Evolutionary conservation across 2,888 invertebrate genomes (phyloP).

Genomic region (Epinotia brunnichana): DNA sequence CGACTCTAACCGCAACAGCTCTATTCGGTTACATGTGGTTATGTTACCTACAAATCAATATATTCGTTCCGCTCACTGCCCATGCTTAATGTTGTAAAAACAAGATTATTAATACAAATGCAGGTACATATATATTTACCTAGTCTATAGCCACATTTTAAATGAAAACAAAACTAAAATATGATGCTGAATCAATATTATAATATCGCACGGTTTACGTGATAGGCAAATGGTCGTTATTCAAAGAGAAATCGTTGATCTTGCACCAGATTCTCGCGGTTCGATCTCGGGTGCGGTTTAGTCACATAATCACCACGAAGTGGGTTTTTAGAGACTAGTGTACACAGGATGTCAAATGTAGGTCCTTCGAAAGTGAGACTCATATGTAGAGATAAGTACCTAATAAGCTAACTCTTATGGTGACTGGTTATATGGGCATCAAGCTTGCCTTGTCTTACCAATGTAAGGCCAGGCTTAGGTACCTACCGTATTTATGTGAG

Average conservation of each 20-base stretch:
- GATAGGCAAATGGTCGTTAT: conserved; percentile 37
- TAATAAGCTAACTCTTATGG: background rate
- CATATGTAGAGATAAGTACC: background rate
- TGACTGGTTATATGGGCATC: too few species aligned
- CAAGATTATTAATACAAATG: conserved; percentile 6
- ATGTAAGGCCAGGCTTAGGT: too few species aligned
- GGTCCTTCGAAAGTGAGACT: conserved; percentile 9
- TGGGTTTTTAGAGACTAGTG: background rate
- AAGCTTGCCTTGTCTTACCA: too few species aligned
- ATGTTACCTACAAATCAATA: conserved; percentile 28
- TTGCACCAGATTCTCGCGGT: conserved; percentile 25
- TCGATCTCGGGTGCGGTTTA: conserved; percentile 15
- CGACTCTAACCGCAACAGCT: conserved; percentile 56
- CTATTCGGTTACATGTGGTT: conserved; percentile 50
- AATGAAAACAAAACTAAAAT: background rate
- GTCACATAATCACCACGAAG: conserved; percentile 2
- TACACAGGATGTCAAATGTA: conserved; percentile 6
- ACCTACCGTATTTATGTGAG: too few species aligned
- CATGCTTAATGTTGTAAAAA: conserved; percentile 11
- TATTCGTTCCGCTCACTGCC: conserved; percentile 22
- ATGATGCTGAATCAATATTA: background rate
- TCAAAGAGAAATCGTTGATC: conserved; percentile 38
- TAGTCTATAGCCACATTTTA: too few species aligned
- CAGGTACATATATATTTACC: too few species aligned
- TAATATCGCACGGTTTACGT: conserved; percentile 6